Evolutionary conservation across 2,113 vertebrate genomes (phyloP), one percentile per base, ranked within the genome.

Genomic region (Lamprotornis superbus): DNA sequence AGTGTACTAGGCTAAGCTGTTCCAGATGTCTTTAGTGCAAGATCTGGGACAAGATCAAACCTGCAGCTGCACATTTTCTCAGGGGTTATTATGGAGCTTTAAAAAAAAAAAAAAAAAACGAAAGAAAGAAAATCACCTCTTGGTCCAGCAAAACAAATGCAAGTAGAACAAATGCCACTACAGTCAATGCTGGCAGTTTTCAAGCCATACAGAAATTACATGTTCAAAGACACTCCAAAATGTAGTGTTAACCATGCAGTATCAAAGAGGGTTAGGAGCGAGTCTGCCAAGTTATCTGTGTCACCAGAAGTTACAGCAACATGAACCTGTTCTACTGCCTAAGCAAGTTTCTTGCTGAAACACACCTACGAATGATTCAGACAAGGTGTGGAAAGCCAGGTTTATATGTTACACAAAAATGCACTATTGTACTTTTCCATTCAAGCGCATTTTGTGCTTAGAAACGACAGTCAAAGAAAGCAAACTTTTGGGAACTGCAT

Each of bases 21-120:
- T 97, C 93, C 96, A 97, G 95, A 95, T 96, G 97, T 93, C 95
- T 97, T 90, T 75, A 93, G 89, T 96, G 94, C 89, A 96, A 96
- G 94, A 97, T 85, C 94, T 87, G 73, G 95, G 97, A 97, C 99
- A 99, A 98, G 99, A 98, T 98, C 87, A 97, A 98, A 98, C 99
- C 98, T 99, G 98, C 79, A 96, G 92, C 86, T 85, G 90, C 73
- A 84, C 95, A 87, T 88, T 96, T 94, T 93, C 95, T 96, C 94
- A 94, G 61, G 89, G 83, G 90, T 95, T 92, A 94, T 93, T 96
- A 79, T 60, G 35, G 83, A 95, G n/a, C 52, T 84, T 44, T 1
- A 25, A 64, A 71, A 73, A 57, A 35, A 47, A 46, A n/a, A 40
- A 15, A 52, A 53, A 44, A 52, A 24, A 63, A 5, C n/a, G n/a